Evolutionary conservation across 2,113 vertebrate genomes (phyloP).

Genomic region (Zingel zingel): DNA sequence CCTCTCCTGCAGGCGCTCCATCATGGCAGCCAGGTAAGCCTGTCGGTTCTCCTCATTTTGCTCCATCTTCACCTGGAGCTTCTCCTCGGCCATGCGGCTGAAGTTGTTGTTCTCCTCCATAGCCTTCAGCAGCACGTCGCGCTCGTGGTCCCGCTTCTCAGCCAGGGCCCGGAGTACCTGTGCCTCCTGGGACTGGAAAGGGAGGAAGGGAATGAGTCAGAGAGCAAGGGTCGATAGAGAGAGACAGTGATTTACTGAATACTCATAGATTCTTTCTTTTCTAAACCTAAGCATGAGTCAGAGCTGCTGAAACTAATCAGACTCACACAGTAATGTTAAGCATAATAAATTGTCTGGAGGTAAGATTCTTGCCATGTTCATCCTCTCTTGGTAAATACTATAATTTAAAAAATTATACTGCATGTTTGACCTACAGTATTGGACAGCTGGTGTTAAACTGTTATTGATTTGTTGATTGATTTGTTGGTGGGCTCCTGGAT

Average conservation of each 20-base stretch:
- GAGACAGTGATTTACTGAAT: slow-evolving; percentile 1
- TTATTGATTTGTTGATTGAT: slow-evolving; percentile 63
- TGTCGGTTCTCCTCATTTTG: slow-evolving; percentile 96
- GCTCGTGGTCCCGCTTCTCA: slow-evolving; percentile 94
- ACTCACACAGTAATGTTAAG: not conserved
- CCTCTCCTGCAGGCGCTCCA: slow-evolving; percentile 97
- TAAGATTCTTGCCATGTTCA: not conserved
- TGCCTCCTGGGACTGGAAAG: slow-evolving; percentile 92
- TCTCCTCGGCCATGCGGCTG: slow-evolving; percentile 96
- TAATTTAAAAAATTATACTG: not conserved
- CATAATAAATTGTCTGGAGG: not conserved
- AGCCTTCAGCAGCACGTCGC: slow-evolving; percentile 96
- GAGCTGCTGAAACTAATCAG: not conserved
- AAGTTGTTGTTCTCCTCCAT: slow-evolving; percentile 99
- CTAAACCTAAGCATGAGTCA: slow-evolving; percentile 2
- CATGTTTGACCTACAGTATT: slow-evolving; percentile 9
- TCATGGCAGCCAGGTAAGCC: slow-evolving; percentile 91
- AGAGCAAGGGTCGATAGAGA: not conserved
- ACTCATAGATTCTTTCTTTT: not conserved
- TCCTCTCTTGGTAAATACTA: not conserved
- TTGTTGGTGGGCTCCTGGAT: slow-evolving; percentile 40
- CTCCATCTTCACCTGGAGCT: slow-evolving; percentile 94
- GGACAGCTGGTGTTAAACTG: slow-evolving; percentile 12
- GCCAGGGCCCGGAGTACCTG: slow-evolving; percentile 93
- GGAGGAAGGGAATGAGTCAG: slow-evolving; percentile 23